phyloP scores from a whole-genome alignment of 1,140 invertebrate species.

The Schmidtea mediterranea region DNA sequence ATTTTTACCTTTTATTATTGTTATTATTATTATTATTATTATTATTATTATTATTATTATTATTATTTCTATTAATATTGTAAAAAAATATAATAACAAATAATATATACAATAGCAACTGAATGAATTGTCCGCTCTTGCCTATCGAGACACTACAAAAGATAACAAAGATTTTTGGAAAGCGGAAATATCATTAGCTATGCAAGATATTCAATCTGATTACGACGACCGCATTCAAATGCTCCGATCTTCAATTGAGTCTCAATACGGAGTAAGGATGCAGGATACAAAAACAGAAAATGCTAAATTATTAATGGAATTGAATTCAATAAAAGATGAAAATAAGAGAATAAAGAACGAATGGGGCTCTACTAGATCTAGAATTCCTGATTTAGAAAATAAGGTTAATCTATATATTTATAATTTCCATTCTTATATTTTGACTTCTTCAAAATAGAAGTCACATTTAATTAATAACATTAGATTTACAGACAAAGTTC shows the following conservation, averaged over 20 bases:
- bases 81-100: too few species aligned
- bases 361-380: background rate
- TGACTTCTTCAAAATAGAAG: background rate
- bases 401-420: constrained; percentile 2
- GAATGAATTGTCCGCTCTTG: background rate
- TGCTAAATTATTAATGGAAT: background rate
- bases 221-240: background rate
- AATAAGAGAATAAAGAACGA: background rate
- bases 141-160: background rate
- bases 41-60: too few species aligned
- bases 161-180: constrained; percentile 2
- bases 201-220: constrained; percentile 2
- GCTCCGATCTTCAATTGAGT: background rate
- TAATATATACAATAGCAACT: background rate
- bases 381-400: background rate
- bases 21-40: too few species aligned
- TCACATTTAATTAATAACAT: too few species aligned
- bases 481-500: too few species aligned
- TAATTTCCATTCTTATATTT: too few species aligned
- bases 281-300: background rate
- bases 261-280: background rate
- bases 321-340: background rate
- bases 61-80: too few species aligned
- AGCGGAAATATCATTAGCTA: background rate
- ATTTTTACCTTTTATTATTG: too few species aligned